Percentiles rank a stretch among this genome's conserved stretches.
Conservation (phyloP, 2,113 vertebrate species). For the Rhodinocichla rosea region DNA sequence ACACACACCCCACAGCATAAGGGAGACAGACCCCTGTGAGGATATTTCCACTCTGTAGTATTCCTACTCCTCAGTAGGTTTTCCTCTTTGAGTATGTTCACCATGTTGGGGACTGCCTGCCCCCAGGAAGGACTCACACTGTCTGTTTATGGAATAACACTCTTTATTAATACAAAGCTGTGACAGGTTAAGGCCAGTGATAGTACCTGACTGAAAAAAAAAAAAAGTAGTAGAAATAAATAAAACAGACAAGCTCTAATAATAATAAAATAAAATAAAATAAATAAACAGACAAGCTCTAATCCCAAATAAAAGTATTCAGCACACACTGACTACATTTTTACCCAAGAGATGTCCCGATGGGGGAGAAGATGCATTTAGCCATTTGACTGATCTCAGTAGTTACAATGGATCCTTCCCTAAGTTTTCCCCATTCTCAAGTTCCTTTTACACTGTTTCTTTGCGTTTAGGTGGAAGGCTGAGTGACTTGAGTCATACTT, state of each 20-base stretch:
- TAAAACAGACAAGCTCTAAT: no score
- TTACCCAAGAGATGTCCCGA: not conserved
- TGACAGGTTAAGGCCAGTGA: no score
- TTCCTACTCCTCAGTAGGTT: not conserved
- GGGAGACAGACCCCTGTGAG: not conserved
- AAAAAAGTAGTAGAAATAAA: no score
- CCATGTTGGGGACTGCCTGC: accelerated
- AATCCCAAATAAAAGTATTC: not conserved
- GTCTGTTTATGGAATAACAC: not conserved
- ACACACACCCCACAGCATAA: not conserved
- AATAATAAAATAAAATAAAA: not conserved
- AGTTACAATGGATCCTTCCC: not conserved
- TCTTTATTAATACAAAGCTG: not conserved
- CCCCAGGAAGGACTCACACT: not conserved
- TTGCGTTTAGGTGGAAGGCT: not conserved
- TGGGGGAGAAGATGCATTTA: accelerated
- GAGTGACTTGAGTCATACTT: accelerated
- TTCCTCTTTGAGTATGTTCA: not conserved
- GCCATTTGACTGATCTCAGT: not conserved
- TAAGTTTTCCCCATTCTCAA: not conserved
- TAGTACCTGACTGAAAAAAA: not conserved
- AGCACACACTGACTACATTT: not conserved
- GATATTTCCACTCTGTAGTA: not conserved
- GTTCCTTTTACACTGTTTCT: not conserved
- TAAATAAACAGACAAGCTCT: not conserved